A percentile compares a stretch with the other conserved stretches of the same genome.
Evolutionary conservation across 2,797 vertebrate species (phyloP).

Genomic region (Arremon aurantiirostris): DNA sequence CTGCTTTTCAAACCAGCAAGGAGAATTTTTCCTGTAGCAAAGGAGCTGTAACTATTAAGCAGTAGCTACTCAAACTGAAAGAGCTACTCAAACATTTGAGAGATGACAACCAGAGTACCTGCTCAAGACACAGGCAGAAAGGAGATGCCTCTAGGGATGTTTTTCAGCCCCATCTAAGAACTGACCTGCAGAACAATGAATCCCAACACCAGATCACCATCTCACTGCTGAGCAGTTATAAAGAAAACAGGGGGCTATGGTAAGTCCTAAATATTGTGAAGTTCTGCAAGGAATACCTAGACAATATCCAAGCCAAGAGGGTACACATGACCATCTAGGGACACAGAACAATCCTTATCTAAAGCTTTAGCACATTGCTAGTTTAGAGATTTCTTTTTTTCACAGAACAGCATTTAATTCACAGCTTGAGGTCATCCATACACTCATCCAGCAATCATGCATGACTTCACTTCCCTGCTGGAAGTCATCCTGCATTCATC

Average conservation of each 20-base stretch:
- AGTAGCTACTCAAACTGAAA: not conserved
- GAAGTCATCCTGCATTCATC: not conserved
- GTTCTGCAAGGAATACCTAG: not conserved
- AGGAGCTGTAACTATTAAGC: not conserved
- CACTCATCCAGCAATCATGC: not conserved
- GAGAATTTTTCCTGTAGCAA: not conserved
- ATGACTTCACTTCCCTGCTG: not conserved
- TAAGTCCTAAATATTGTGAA: not conserved
- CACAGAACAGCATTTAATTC: not conserved
- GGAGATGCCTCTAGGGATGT: not conserved
- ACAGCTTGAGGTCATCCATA: not conserved
- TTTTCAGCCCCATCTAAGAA: not conserved
- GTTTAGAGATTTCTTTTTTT: not conserved
- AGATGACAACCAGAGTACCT: not conserved
- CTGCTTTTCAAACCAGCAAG: not conserved
- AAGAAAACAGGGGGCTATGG: not conserved
- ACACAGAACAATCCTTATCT: not conserved
- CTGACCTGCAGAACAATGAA: not conserved
- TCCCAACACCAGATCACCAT: not conserved
- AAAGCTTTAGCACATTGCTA: not conserved
- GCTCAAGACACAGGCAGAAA: not conserved
- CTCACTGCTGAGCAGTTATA: not conserved
- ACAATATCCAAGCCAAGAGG: not conserved
- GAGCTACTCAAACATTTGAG: not conserved
- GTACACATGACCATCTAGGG: not conserved